Evolutionary conservation across 2,888 invertebrate genomes (phyloP).

Genomic region (Philonicus albiceps): DNA sequence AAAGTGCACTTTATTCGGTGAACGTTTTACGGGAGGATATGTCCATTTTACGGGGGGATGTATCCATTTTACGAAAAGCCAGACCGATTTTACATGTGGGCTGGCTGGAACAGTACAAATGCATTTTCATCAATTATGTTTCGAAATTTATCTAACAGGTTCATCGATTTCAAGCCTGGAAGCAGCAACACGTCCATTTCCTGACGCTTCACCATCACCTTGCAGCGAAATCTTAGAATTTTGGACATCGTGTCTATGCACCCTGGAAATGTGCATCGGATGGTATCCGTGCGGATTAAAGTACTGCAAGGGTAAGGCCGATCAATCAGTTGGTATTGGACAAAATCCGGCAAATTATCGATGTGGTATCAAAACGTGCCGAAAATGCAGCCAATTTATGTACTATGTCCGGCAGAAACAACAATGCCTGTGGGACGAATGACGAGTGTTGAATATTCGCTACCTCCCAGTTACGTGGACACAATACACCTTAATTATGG

Average conservation of each 20-base stretch:
- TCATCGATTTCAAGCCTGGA: constrained; percentile 76
- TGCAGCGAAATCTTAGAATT: constrained; percentile 75
- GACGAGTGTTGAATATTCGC: constrained; percentile 64
- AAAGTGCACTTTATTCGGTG: not conserved
- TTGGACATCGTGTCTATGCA: constrained; percentile 82
- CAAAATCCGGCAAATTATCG: constrained; percentile 76
- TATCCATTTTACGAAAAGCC: not conserved
- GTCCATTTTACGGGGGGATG: not conserved
- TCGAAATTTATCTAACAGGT: constrained; percentile 63
- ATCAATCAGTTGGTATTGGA: constrained; percentile 59
- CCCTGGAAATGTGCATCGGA: constrained; percentile 86
- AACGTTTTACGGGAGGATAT: not conserved
- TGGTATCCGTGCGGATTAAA: constrained; percentile 97
- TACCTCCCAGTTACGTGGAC: not conserved
- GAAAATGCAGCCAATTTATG: constrained; percentile 86
- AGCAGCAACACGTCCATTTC: constrained; percentile 76
- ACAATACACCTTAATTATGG: not conserved
- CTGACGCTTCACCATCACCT: constrained; percentile 64
- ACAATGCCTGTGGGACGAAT: constrained; percentile 83
- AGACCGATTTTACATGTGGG: not conserved
- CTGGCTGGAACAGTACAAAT: not conserved
- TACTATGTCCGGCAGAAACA: constrained; percentile 86
- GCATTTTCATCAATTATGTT: not conserved
- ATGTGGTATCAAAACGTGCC: constrained; percentile 95
- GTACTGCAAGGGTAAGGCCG: constrained; percentile 87